phyloP scores from a whole-genome alignment of 2,113 vertebrate species.

The Tyto alba region DNA sequence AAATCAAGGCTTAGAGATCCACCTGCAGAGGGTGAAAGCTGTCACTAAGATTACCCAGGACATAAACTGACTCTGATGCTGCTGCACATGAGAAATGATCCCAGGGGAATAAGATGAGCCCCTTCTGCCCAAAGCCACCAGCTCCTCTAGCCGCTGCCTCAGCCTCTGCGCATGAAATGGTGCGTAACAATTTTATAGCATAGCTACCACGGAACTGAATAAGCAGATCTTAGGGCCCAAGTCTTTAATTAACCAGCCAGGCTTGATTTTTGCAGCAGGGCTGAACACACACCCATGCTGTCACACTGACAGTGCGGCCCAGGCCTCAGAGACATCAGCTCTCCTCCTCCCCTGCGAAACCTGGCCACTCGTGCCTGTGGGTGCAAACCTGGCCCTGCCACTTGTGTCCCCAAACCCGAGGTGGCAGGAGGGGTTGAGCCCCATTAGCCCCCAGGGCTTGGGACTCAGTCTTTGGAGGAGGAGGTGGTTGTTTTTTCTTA shows the following conservation, averaged over 20 bases:
- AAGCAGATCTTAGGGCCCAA: not conserved
- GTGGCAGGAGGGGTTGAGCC: not conserved
- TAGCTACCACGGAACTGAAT: not conserved
- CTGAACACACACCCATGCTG: not conserved
- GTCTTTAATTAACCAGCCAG: constrained; percentile 5
- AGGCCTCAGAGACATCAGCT: not conserved
- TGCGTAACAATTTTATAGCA: not conserved
- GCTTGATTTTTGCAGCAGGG: not conserved
- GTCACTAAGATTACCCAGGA: not conserved
- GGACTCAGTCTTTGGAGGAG: not conserved
- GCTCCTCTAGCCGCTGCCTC: not conserved
- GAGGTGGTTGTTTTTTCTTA: not conserved
- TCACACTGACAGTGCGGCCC: not conserved
- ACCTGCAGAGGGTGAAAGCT: not conserved
- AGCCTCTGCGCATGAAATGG: not conserved
- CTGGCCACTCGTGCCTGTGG: fast-evolving
- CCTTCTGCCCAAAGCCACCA: not conserved
- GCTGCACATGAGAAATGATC: not conserved
- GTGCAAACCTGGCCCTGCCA: not conserved
- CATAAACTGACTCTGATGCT: not conserved
- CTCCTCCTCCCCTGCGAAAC: not conserved
- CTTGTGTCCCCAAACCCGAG: not conserved
- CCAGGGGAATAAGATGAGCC: not conserved
- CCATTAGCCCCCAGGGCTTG: fast-evolving
- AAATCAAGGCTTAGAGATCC: not conserved